Percentiles rank a stretch among this genome's conserved stretches.
phyloP scores from a whole-genome alignment of 2,888 invertebrate species.

The Diarsia mendica region DNA sequence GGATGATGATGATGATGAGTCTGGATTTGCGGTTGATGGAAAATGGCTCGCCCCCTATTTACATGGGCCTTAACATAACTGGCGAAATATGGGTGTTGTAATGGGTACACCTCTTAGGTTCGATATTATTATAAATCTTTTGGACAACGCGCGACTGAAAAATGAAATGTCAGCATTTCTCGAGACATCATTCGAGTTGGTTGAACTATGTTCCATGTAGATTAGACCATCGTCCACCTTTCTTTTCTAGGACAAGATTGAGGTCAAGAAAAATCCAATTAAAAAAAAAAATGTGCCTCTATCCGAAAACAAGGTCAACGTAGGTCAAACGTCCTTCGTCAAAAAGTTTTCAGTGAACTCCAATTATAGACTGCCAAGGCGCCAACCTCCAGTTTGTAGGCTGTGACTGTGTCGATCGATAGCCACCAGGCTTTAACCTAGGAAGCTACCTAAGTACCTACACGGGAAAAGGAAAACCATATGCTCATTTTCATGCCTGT shows the following conservation, averaged over 20 bases:
- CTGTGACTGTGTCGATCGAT: conserved; percentile 14
- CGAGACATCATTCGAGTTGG: background rate
- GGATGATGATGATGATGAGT: too few species aligned
- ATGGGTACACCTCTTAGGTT: too few species aligned
- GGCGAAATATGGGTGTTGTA: too few species aligned
- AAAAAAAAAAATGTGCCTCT: background rate
- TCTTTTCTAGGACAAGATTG: too few species aligned
- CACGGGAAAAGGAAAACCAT: background rate
- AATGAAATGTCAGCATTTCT: background rate
- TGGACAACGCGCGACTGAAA: background rate
- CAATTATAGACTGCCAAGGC: background rate
- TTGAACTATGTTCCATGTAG: background rate
- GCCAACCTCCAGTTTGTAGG: background rate
- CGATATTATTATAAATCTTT: too few species aligned
- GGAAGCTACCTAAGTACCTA: background rate
- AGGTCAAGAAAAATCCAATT: too few species aligned
- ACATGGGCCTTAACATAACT: too few species aligned
- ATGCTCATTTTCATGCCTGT: conserved; percentile 38
- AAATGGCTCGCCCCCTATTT: too few species aligned
- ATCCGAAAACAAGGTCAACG: conserved; percentile 5
- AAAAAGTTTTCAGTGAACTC: conserved; percentile 1
- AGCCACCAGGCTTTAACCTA: background rate
- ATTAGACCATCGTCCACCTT: background rate
- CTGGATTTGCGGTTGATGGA: too few species aligned
- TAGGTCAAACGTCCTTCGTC: background rate